A percentile compares a stretch with the other conserved stretches of the same genome.
Evolutionary conservation across 1,140 invertebrate genomes (phyloP).

Genomic region (Linepithema humile): DNA sequence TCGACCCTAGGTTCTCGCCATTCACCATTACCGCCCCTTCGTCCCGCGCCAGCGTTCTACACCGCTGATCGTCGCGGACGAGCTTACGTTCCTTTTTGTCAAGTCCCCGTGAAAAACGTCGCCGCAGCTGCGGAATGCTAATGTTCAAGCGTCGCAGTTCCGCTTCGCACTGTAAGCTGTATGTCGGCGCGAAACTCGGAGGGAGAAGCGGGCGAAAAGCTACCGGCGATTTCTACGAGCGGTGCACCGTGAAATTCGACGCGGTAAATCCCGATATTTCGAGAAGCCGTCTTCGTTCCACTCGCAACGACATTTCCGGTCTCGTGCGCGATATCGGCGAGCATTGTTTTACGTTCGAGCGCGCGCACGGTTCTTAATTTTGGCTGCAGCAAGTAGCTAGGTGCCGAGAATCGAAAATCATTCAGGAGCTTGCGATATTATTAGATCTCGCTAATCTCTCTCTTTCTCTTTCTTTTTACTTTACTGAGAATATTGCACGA

Average conservation of each 20-base stretch:
- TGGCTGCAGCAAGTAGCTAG: neutral
- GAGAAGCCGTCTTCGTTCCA: slow-evolving; percentile 26
- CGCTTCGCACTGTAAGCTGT: slow-evolving; percentile 61
- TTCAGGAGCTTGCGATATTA: neutral
- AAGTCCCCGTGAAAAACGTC: slow-evolving; percentile 63
- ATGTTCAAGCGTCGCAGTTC: slow-evolving; percentile 55
- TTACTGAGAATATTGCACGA: too few species aligned
- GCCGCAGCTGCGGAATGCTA: slow-evolving; percentile 69
- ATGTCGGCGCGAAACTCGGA: slow-evolving; percentile 51
- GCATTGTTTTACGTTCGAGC: slow-evolving; percentile 58
- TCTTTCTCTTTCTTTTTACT: too few species aligned
- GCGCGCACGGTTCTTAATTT: slow-evolving; percentile 6
- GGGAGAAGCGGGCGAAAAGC: slow-evolving; percentile 27
- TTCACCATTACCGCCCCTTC: slow-evolving; percentile 1
- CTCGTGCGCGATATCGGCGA: slow-evolving; percentile 50
- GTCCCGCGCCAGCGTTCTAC: slow-evolving; percentile 33
- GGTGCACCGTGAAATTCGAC: slow-evolving; percentile 67
- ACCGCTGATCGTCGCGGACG: slow-evolving; percentile 62
- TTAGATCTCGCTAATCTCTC: neutral
- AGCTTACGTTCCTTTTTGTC: slow-evolving; percentile 61
- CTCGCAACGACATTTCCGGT: slow-evolving; percentile 32
- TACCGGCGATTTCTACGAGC: slow-evolving; percentile 56
- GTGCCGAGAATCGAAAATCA: neutral
- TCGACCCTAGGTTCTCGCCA: neutral
- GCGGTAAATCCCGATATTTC: slow-evolving; percentile 67